Evolutionary conservation across 1,140 invertebrate species (phyloP), one percentile per base, ranked within the genome.

Genomic region (Meloidogyne chitwoodi): DNA sequence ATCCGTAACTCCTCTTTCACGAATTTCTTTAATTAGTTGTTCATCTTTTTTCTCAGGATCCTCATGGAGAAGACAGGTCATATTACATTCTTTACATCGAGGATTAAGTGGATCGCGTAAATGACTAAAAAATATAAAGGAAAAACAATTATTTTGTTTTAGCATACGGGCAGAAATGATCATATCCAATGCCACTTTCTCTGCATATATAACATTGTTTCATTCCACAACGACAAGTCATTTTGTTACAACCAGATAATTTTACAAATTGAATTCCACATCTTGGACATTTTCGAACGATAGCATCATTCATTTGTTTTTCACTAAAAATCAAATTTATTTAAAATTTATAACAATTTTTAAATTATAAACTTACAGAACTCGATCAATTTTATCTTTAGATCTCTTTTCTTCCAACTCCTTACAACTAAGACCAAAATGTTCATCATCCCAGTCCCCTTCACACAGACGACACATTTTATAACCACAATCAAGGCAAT

Each of bases 41-140:
- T 70, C 38, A 61, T 79, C 78, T 6, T 31, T 27, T 67, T 63
- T 74, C 19, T 68, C 64, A 5, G 77, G 68, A 73, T 79, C 77
- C 24, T 80, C 77, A 62, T 66, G 75, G 8, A 79, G 63, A 19
- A 79, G 56, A 41, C 78, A 79, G 0, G 22, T 75, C 4, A n/a
- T 56, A 4, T 56, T 56, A 56, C 48, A 56, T 6, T 56, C 6
- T n/a, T 56, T 56, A 56, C 48, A 56, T 8, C 19, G 6, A n/a
- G 48, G 48, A 56, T 56, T 56, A 22, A n/a, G 6, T 56, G 48
- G 48, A 22, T 56, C 48, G n/a, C 48, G 48, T 8, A n/a, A n/a
- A 56, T 56, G 48, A 8, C 48, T 56, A n/a, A n/a, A 56, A 56
- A 22, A 56, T 4, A 56, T 8, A 22, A 44, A 31, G 3, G 22